Evolutionary conservation across 1,140 invertebrate genomes (phyloP), one percentile per base, ranked within the genome.

Genomic region (Campoletis sonorensis): DNA sequence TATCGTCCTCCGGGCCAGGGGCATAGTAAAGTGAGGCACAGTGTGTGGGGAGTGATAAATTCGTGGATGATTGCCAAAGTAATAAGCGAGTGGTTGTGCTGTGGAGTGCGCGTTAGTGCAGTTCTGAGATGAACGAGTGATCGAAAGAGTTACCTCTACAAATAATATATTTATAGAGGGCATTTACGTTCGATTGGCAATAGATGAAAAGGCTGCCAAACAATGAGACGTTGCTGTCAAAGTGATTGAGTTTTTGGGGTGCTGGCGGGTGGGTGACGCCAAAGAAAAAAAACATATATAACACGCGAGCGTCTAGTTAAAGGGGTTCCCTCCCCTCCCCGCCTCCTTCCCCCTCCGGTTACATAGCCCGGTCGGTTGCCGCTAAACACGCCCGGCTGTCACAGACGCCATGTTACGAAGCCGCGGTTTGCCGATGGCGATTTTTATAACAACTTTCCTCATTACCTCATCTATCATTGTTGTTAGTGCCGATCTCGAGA

Each of bases 371-470:
- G 71, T 73, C 49, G 45, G 40, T 49, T 26, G 33, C 58, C 23
- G 67, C 64, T 64, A 79, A 68, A 82, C 85, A 83, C 85, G 85
- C 86, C 88, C 87, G 88, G 87, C 86, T 89, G 87, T 88, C 88
- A 87, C 81, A 77, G 87, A 87, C 88, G 88, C 88, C 87, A 90
- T 90, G 89, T 88, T 87, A 84, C 84, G 82, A 85, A 87, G 83
- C 83, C 78, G 79, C 23, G 8, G 23, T 84, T 79, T 84, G 82
- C 84, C 84, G 83, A 88, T 86, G 84, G 86, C 85, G 78, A 83
- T 81, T 84, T 79, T 86, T 13, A 45, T 45, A 79, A 37, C 81
- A 79, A 37, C 81, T 79, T 77, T 67, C 37, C 75, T 88, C 64
- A 82, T 85, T 72, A 75, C 87, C 67, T 86, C 67, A 72, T 84